These are phyloP conservation scores for Leptopterna dolabrata DNA, from an alignment of 2,888 invertebrate genomes.

Conservation along the genomic window DNA sequence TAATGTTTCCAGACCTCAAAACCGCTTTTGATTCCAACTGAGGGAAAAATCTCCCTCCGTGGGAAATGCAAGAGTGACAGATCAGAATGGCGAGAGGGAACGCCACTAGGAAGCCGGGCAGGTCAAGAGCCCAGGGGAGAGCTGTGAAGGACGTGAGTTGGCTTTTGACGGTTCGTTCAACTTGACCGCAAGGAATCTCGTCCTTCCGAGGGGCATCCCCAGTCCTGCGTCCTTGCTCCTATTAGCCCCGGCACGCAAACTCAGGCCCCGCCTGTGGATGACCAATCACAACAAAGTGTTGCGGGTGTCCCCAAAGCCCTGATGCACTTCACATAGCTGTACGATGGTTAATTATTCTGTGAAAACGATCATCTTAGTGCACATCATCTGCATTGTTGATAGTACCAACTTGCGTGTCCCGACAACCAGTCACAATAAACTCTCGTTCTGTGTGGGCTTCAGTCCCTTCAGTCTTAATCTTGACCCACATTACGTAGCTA, in stretches of 20 bases:
- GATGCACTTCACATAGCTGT: too few relatives aligned
- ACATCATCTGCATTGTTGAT: too few relatives aligned
- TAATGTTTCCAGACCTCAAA: not conserved
- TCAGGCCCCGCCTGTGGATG: not conserved
- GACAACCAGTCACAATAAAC: constrained; percentile 6
- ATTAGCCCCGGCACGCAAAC: not conserved
- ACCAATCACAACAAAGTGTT: constrained; percentile 31
- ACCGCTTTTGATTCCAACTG: not conserved
- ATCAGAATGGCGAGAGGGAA: not conserved
- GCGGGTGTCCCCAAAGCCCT: too few relatives aligned
- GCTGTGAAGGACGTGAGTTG: constrained; percentile 8
- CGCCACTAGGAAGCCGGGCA: not conserved
- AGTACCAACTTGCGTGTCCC: too few relatives aligned
- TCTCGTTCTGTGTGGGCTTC: too few relatives aligned
- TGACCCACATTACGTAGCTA: too few relatives aligned
- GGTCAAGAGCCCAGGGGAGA: constrained; percentile 21
- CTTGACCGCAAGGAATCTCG: constrained; percentile 41
- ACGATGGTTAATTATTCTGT: too few relatives aligned
- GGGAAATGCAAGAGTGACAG: not conserved
- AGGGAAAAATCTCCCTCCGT: not conserved
- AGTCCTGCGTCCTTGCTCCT: constrained; percentile 20
- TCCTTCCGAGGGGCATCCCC: not conserved
- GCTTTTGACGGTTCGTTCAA: constrained; percentile 32
- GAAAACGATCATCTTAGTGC: too few relatives aligned
- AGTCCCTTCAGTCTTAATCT: too few relatives aligned